These are phyloP conservation scores for Lycophotia porphyrea DNA, from an alignment of 2,888 invertebrate species.

Conservation along the genomic window DNA sequence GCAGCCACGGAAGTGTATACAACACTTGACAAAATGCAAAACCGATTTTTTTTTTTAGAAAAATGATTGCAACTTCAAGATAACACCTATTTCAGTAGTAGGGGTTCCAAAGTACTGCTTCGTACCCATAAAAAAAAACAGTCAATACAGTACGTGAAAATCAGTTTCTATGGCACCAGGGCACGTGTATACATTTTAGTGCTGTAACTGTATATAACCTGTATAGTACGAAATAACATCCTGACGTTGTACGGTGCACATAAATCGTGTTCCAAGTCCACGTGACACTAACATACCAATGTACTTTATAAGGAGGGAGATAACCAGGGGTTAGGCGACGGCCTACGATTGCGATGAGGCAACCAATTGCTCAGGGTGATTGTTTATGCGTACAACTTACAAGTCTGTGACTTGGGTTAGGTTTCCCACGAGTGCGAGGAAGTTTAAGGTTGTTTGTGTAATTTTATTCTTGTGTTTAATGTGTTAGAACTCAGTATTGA, in stretches of 20 bases:
- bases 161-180: not conserved
- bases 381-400: conserved; percentile 38
- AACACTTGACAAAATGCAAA: too few species aligned
- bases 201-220: not conserved
- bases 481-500: not conserved
- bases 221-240: conserved; percentile 36
- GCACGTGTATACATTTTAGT: not conserved
- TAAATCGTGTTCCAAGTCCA: conserved; percentile 58
- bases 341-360: conserved; percentile 47
- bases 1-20: too few species aligned
- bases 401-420: not conserved
- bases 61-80: too few species aligned
- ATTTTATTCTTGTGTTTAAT: not conserved
- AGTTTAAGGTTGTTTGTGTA: not conserved
- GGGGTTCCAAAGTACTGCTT: too few species aligned
- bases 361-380: conserved; percentile 53
- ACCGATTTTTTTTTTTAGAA: too few species aligned
- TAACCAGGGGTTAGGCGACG: conserved; percentile 57
- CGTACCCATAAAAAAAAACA: too few species aligned
- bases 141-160: not conserved
- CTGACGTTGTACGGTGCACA: conserved; percentile 39
- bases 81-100: too few species aligned
- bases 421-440: conserved; percentile 30
- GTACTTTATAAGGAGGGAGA: conserved; percentile 62
- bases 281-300: conserved; percentile 60